A percentile compares a stretch with the other conserved stretches of the same genome.
These are phyloP conservation scores for Syngnathus acus DNA, from an alignment of 2,797 vertebrate genomes.

Conservation along the genomic window DNA sequence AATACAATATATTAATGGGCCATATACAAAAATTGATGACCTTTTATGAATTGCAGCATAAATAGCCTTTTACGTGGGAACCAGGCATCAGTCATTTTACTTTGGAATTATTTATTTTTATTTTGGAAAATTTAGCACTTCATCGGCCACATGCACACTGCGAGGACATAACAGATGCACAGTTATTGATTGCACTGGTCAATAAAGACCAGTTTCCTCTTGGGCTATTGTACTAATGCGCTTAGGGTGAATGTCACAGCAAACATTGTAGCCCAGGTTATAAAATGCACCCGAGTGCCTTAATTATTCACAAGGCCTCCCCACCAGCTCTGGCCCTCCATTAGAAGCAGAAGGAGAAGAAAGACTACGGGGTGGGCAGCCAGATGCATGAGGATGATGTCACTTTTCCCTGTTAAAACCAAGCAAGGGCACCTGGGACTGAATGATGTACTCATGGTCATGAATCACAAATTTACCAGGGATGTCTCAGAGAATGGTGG, in stretches of 20 bases:
- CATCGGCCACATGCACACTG: constrained; percentile 15
- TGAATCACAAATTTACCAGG: not conserved
- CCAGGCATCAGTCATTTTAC: constrained; percentile 11
- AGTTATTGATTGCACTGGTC: constrained; percentile 69
- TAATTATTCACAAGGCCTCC: constrained; percentile 72
- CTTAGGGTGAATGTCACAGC: constrained; percentile 58
- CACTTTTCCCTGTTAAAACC: constrained; percentile 62
- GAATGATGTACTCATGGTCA: constrained; percentile 44
- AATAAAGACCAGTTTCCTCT: constrained; percentile 66
- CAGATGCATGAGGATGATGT: constrained; percentile 56
- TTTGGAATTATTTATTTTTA: constrained; percentile 5
- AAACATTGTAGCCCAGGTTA: constrained; percentile 60
- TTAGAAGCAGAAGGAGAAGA: constrained; percentile 48
- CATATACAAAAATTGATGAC: too few relatives aligned
- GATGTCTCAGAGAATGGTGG: too few relatives aligned
- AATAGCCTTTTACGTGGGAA: too few relatives aligned
- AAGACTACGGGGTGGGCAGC: not conserved
- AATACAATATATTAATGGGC: too few relatives aligned
- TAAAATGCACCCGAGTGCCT: constrained; percentile 68
- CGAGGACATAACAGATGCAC: constrained; percentile 34
- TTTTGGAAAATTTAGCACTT: constrained; percentile 25
- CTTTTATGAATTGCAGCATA: too few relatives aligned
- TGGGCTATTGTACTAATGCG: constrained; percentile 70
- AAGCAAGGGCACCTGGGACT: constrained; percentile 55
- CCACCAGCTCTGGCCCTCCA: constrained; percentile 57